phyloP scores from a whole-genome alignment of 2,113 vertebrate genomes.

The Meleagris gallopavo region DNA sequence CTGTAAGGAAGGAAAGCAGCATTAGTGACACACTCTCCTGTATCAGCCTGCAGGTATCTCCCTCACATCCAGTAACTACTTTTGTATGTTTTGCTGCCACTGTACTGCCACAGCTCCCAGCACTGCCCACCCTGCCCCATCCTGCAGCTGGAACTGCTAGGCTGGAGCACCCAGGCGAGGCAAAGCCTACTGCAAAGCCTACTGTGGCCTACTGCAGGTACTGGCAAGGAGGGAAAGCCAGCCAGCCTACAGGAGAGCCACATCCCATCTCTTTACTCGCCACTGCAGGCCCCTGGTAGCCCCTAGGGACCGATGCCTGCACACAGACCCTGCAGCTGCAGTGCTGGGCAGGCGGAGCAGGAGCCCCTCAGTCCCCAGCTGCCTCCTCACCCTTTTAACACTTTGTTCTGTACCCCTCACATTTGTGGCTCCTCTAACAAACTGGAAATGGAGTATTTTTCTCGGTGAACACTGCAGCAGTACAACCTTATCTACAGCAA shows the following conservation, averaged over 20 bases:
- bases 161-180: accelerated
- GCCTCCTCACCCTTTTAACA: background rate
- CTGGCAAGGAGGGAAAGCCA: background rate
- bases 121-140: background rate
- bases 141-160: background rate
- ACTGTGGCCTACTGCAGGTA: background rate
- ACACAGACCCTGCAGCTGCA: background rate
- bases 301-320: background rate
- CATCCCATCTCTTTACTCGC: background rate
- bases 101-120: background rate
- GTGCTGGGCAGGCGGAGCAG: too few species aligned
- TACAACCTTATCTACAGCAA: background rate
- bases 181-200: background rate
- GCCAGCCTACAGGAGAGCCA: background rate
- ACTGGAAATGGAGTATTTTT: too few species aligned
- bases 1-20: background rate
- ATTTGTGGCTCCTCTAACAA: too few species aligned
- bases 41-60: background rate
- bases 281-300: background rate
- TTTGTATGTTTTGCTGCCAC: background rate
- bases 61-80: background rate
- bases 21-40: background rate
- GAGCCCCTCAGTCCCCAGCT: background rate
- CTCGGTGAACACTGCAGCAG: background rate
- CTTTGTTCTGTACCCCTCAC: background rate